Base-by-base conservation (phyloP, 1,140 invertebrate species). In the Papilio polytes region DNA sequence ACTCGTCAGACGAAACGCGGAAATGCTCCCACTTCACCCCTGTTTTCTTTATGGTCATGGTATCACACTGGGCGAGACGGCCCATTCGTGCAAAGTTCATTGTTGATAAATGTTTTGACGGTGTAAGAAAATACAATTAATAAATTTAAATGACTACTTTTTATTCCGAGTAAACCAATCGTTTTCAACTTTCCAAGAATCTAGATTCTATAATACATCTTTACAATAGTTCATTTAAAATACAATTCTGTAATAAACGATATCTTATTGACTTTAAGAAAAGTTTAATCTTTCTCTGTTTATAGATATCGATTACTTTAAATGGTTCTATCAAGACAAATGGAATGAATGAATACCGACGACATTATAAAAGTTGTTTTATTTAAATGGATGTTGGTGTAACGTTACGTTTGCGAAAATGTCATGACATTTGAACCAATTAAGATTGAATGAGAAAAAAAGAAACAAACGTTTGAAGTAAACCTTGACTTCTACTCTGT, bases 251-350 rank as follows among this genome's bases (percentile, higher is more conserved):
- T n/a, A 20, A 1, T 56, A 56, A 36, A 36, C 53, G 53, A n/a
- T 22, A 20, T 59, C 56, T 59, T 59, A 59, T 59, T 59, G n/a
- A 59, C 56, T 59, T 59, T 22, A 59, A 59, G 20, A 20, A 59
- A 20, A 9, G 20, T 59, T 56, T 8, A 20, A 59, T 59, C n/a
- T 59, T 6, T 41, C 36, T 41, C 22, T 59, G 56, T 59, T 59
- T 59, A 59, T 22, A 59, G n/a, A 59, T 59, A 59, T 59, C n/a
- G 18, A 59, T 59, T 59, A 18, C 56, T n/a, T 22, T 10, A 20
- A 59, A 59, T 22, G 56, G 20, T 59, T 59, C 36, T 8, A 22
- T 59, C 56, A 59, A 59, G 56, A 59, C n/a, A 59, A 59, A 59
- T 22, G 56, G 56, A 59, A 59, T 59, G 48, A 51, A 51, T 56